Conservation (phyloP, 92 coral and sea anemone genomes). For the Parazoanthus darwini region DNA sequence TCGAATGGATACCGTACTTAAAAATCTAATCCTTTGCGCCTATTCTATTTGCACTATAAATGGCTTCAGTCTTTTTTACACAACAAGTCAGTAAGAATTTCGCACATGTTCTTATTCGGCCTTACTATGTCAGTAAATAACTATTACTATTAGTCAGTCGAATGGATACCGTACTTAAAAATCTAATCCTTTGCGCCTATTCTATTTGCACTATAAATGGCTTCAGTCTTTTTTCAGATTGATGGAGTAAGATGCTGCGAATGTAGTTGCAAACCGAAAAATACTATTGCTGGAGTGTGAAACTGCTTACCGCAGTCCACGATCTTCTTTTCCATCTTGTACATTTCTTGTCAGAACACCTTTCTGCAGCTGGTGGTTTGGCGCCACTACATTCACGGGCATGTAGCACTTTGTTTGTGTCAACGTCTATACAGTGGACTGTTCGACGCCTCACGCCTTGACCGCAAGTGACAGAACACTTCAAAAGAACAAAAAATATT, state of each 20-base stretch:
- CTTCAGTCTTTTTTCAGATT: neutral
- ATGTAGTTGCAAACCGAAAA: neutral
- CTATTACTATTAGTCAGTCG: too few relatives aligned
- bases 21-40: neutral
- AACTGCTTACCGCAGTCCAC: slow-evolving; percentile 7
- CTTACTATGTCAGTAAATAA: neutral
- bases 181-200: neutral
- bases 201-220: too few relatives aligned
- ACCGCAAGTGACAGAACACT: slow-evolving; percentile 40
- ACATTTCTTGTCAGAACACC: slow-evolving; percentile 33
- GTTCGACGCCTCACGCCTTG: slow-evolving; percentile 21
- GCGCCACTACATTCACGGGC: slow-evolving; percentile 12
- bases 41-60: too few relatives aligned
- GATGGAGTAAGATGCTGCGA: neutral
- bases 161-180: neutral
- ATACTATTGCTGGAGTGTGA: neutral
- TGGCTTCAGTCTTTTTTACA: neutral
- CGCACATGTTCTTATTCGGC: neutral
- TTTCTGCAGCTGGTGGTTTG: slow-evolving; percentile 21
- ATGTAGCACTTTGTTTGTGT: neutral
- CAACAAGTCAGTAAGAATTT: neutral
- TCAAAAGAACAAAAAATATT: neutral
- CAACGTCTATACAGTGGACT: slow-evolving; percentile 20
- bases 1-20: neutral
- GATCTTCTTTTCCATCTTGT: slow-evolving; percentile 25